Evolutionary conservation across 2,888 invertebrate genomes (phyloP), one percentile per base, ranked within the genome.

Genomic region (Amphipoea oculea): DNA sequence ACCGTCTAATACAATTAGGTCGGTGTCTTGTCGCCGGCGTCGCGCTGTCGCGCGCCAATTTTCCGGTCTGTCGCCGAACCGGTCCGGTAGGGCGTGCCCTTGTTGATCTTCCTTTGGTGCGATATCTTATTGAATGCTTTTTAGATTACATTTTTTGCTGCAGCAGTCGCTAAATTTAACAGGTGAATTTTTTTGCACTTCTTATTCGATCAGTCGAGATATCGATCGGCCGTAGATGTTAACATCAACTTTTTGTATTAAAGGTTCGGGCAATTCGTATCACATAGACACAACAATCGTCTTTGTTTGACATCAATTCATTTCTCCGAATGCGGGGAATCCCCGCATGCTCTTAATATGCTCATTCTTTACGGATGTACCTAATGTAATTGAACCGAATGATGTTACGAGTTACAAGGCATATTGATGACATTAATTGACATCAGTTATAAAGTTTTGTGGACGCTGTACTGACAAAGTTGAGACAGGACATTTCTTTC

Each of bases 21-120:
- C 48, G 70, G 63, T 71, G 76, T 78, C 73, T 69, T 70, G 82
- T 78, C 76, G 80, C 40, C 48, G 78, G 86, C 89, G 89, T 84
- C 89, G 82, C n/a, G 80, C 73, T 80, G 87, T 84, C 89, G 89
- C 84, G 81, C 73, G 79, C 82, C 87, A 89, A 92, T 92, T 90
- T 90, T 89, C 90, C 90, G 90, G 92, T 91, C 92, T 90, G 88
- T 82, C 90, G 90, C 86, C 88, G 74, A 85, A 90, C 87, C 89
- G 88, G 90, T 89, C 86, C 78, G 72, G 78, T 82, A 83, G 78
- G 86, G 83, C 79, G 85, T 82, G 82, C 88, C 89, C 88, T 90
- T 84, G 79, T 76, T 66, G 73, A 80, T 76, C 71, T 81, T 78
- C 68, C 69, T 69, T 65, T 63, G 40, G 86, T 87, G 81, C 76